These are phyloP conservation scores for Ascaphus truei DNA, from an alignment of 2,113 vertebrate genomes.

Conservation along the genomic window DNA sequence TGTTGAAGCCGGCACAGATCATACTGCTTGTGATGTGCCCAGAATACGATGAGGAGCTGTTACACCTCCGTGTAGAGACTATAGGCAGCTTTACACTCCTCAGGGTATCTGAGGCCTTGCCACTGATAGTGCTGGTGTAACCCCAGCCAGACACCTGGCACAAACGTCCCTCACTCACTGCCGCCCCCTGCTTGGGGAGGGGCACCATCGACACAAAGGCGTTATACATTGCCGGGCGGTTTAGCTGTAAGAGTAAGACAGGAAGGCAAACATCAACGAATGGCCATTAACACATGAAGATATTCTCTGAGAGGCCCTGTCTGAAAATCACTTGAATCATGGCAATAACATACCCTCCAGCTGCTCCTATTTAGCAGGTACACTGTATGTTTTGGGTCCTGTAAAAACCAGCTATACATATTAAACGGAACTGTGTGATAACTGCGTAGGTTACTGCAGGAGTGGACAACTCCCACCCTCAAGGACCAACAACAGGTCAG, in stretches of 20 bases:
- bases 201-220: conserved; percentile 59
- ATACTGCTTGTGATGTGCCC: conserved; percentile 69
- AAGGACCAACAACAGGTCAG: no score
- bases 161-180: conserved; percentile 49
- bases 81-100: conserved; percentile 66
- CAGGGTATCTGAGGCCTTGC: conserved; percentile 55
- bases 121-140: conserved; percentile 49
- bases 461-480: no score
- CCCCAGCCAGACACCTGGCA: conserved; percentile 77
- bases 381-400: no score
- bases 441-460: no score
- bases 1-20: conserved; percentile 68
- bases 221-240: conserved; percentile 57
- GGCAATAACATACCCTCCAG: no score
- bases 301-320: no score
- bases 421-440: no score
- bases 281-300: no score
- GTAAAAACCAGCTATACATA: no score
- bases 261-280: neutral
- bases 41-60: conserved; percentile 58
- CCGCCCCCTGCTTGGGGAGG: conserved; percentile 53
- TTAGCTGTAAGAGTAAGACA: conserved; percentile 51
- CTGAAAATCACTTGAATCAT: no score
- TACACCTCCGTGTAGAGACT: conserved; percentile 56
- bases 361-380: no score